These are phyloP conservation scores for Hyperoplus immaculatus DNA, from an alignment of 2,797 vertebrate genomes.

Conservation along the genomic window DNA sequence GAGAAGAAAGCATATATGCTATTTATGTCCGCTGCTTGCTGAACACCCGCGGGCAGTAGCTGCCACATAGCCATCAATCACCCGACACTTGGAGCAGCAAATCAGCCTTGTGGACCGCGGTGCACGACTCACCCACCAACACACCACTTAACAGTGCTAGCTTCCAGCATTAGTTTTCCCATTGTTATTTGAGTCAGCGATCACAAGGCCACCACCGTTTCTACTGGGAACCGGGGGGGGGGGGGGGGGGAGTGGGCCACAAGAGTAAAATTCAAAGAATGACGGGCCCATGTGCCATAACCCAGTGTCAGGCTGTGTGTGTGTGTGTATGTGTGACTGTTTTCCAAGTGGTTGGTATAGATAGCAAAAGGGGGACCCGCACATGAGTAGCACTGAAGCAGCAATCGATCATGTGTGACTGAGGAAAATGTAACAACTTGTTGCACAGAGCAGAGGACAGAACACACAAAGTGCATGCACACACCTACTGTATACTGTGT, in stretches of 20 bases:
- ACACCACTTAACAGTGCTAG: conserved; percentile 18
- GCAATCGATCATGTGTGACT: conserved; percentile 71
- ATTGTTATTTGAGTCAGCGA: conserved; percentile 67
- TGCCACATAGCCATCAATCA: conserved; percentile 68
- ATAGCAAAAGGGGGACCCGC: conserved; percentile 49
- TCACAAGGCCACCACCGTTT: conserved; percentile 57
- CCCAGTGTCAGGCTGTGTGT: conserved; percentile 7
- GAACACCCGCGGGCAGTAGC: conserved; percentile 37
- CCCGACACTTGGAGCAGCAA: conserved; percentile 47
- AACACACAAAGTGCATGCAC: background rate
- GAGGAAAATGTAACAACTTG: conserved; percentile 43
- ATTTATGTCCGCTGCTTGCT: conserved; percentile 50
- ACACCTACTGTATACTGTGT: background rate
- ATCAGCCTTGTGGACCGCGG: conserved; percentile 38
- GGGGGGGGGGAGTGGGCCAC: too few species aligned
- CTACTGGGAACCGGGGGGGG: conserved; percentile 35
- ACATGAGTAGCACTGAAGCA: conserved; percentile 62
- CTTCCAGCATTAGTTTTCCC: conserved; percentile 51
- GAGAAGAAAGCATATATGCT: conserved; percentile 17
- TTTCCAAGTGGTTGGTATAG: conserved; percentile 42
- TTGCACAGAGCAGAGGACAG: conserved; percentile 13
- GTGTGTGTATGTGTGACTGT: conserved; percentile 38
- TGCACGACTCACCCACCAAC: conserved; percentile 3
- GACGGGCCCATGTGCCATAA: conserved; percentile 21
- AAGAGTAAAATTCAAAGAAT: conserved; percentile 51